A percentile compares a stretch with the other conserved stretches of the same genome.
phyloP scores from a whole-genome alignment of 1,140 invertebrate species.

The Dolichoris vasculosae region DNA sequence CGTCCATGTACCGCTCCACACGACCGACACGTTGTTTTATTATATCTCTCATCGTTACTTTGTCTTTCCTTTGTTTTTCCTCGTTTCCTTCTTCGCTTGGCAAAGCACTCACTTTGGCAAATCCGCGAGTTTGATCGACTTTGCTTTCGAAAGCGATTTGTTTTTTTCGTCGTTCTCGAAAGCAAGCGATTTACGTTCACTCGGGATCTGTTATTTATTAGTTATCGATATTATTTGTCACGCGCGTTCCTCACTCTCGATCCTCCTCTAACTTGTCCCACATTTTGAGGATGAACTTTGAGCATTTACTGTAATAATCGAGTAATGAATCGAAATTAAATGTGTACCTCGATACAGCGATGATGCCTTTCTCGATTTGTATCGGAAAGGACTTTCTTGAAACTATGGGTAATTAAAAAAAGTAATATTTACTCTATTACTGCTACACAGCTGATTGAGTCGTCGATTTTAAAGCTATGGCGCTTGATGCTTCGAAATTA shows the following conservation, averaged over 20 bases:
- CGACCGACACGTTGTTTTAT: not conserved
- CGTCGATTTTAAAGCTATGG: constrained; percentile 54
- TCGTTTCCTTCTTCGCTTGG: not conserved
- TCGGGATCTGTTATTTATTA: too few relatives aligned
- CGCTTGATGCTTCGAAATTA: constrained; percentile 44
- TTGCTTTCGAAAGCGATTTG: not conserved
- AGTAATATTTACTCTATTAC: constrained; percentile 33
- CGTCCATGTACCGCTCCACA: constrained; percentile 11
- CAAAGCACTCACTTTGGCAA: not conserved
- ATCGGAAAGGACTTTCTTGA: not conserved
- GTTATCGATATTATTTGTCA: not conserved
- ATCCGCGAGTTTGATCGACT: too few relatives aligned
- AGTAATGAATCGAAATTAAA: constrained; percentile 15
- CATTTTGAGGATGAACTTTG: constrained; percentile 38
- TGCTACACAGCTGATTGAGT: constrained; percentile 51
- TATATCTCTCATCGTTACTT: not conserved
- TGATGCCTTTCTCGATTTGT: constrained; percentile 10
- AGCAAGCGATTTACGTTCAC: constrained; percentile 13
- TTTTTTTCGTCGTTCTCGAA: not conserved
- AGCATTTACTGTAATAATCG: constrained; percentile 33
- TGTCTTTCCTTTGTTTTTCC: not conserved
- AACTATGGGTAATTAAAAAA: constrained; percentile 40
- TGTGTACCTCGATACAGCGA: not conserved
- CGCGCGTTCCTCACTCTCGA: not conserved
- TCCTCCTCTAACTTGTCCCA: constrained; percentile 23